Evolutionary conservation across 2,888 invertebrate species (phyloP).

Genomic region (Dolichopus griseipennis): DNA sequence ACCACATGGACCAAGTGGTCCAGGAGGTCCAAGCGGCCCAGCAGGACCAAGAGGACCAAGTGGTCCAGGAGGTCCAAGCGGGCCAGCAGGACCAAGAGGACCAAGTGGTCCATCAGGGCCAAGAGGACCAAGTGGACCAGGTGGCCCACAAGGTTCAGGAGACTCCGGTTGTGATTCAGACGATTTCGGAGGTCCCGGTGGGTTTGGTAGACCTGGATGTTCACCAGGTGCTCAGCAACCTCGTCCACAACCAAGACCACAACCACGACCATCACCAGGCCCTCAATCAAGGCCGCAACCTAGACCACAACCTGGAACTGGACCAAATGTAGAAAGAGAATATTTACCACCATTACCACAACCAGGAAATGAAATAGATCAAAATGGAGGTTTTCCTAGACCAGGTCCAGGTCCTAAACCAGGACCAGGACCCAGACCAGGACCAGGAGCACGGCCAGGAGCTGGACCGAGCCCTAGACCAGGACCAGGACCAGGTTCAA

Average conservation of each 20-base stretch:
- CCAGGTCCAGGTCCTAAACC: not conserved
- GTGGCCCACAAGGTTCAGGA: slow-evolving; percentile 3
- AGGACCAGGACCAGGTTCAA: slow-evolving; percentile 2
- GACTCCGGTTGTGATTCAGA: slow-evolving; percentile 14
- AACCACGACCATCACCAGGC: slow-evolving; percentile 16
- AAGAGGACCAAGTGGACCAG: slow-evolving; percentile 11
- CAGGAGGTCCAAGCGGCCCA: slow-evolving; percentile 16
- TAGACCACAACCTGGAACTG: slow-evolving; percentile 15
- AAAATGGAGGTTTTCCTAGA: not conserved
- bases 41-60: slow-evolving; percentile 18
- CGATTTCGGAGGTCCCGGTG: slow-evolving; percentile 13
- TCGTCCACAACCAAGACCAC: slow-evolving; percentile 12
- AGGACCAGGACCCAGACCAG: slow-evolving; percentile 10
- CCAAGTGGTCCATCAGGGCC: slow-evolving; percentile 19
- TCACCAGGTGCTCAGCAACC: slow-evolving; percentile 20
- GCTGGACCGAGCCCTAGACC: slow-evolving; percentile 8
- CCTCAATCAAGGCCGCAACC: slow-evolving; percentile 21
- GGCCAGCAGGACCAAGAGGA: slow-evolving; percentile 6
- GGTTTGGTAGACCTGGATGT: slow-evolving; percentile 14
- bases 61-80: slow-evolving; percentile 4
- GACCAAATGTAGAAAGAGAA: not conserved
- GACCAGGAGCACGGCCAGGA: slow-evolving; percentile 10
- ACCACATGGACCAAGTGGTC: slow-evolving; percentile 14
- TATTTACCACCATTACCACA: slow-evolving; percentile 11
- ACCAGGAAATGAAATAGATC: not conserved